These are phyloP conservation scores for Emydura subglobosa DNA, from an alignment of 2,113 vertebrate species.

Conservation along the genomic window DNA sequence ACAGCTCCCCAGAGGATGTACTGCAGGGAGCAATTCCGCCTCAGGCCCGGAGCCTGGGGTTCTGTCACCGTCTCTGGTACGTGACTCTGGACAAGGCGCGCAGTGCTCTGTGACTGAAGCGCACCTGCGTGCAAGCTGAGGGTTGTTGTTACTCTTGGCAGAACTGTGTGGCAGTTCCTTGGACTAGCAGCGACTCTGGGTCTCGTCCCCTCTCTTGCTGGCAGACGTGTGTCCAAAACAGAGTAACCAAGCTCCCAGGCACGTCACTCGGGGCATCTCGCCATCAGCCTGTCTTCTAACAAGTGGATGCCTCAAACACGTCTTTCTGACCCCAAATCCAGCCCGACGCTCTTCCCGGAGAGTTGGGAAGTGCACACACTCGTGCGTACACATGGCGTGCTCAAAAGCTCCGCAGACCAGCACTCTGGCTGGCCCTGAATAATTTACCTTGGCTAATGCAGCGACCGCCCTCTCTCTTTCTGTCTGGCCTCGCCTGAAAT, in stretches of 20 bases:
- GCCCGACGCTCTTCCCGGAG: accelerated
- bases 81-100: background rate
- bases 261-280: too few relatives aligned
- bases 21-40: background rate
- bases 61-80: background rate
- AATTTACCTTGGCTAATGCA: background rate
- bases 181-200: background rate
- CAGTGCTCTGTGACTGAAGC: background rate
- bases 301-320: background rate
- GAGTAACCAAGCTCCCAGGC: background rate
- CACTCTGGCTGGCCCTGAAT: background rate
- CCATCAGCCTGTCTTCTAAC: background rate
- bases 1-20: background rate
- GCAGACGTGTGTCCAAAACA: background rate
- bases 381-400: accelerated
- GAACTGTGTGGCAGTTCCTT: background rate
- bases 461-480: background rate
- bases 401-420: accelerated
- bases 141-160: background rate
- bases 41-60: background rate
- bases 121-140: background rate
- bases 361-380: accelerated
- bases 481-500: background rate
- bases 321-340: background rate
- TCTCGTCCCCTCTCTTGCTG: background rate